Evolutionary conservation across 2,797 vertebrate genomes (phyloP), one percentile per base, ranked within the genome.

Genomic region (Clarias fuscus): DNA sequence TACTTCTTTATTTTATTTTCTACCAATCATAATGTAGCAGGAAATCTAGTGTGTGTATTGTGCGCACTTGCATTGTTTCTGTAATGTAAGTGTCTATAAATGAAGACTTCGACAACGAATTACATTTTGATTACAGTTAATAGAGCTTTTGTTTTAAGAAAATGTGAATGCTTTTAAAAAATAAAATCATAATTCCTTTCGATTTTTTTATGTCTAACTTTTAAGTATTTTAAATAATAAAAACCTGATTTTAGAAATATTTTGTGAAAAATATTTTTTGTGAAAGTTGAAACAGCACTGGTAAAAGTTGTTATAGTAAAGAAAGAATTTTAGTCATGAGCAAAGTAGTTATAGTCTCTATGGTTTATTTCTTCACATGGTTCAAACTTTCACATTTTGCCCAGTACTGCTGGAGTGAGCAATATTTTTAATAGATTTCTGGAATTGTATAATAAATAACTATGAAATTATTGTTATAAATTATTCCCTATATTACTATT

Each of bases 191-290:
- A 61, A 59, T 64, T 17, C 7, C 65, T 65, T 40, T 18, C 4
- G 30, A 13, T 11, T 13, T 61, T 61, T n/a, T 62, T 5, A 78
- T 61, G 37, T 81, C 24, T 62, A 22, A 40, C 6, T 77, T 56
- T 43, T 18, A 78, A 79, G 27, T 61, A 78, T 78, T 78, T 78
- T 59, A 61, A 59, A 40, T 61, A 59, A 77, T 59, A 79, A 79
- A 79, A 61, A 11, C 3, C 1, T 22, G 13, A 24, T 40, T 30
- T 61, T 24, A 40, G 62, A 79, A 75, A 30, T 18, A 1, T 14
- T 53, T 76, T 17, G 2, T 14, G 48, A 48, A 48, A 48, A 48
- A 11, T 48, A 5, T 5, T n/a, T 43, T 24, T 22, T 48, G 18
- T 3, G 3, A 71, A 20, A 22, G 13, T 24, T 3, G 6, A 53